These are phyloP conservation scores for Meteorus colon DNA, from an alignment of 2,888 invertebrate genomes.

Conservation along the genomic window DNA sequence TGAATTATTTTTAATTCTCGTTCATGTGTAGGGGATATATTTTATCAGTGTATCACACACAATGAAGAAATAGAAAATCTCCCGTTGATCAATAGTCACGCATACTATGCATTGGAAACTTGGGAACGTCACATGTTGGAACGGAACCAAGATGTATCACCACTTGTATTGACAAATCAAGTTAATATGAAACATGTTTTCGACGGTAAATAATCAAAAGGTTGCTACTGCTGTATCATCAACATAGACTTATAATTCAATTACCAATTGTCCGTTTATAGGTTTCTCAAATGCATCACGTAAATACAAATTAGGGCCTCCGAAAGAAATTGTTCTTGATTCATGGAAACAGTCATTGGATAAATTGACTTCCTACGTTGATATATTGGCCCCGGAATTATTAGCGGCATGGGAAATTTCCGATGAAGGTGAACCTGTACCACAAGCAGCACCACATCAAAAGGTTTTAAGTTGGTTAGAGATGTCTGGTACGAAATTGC, in stretches of 20 bases:
- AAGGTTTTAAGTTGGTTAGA: constrained; percentile 69
- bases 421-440: constrained; percentile 56
- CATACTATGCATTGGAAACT: constrained; percentile 59
- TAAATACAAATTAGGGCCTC: constrained; percentile 23
- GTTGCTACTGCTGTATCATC: not conserved
- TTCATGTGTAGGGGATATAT: constrained; percentile 64
- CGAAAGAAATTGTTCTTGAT: constrained; percentile 5
- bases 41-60: constrained; percentile 68
- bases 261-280: constrained; percentile 25
- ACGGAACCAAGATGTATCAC: constrained; percentile 55
- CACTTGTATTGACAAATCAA: constrained; percentile 59
- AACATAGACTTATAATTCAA: not conserved
- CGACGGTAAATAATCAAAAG: constrained; percentile 54
- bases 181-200: constrained; percentile 58
- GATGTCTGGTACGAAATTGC: constrained; percentile 48
- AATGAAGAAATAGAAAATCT: constrained; percentile 54
- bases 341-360: constrained; percentile 63
- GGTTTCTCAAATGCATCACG: constrained; percentile 44
- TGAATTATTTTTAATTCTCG: constrained; percentile 1
- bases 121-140: constrained; percentile 62
- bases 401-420: constrained; percentile 66
- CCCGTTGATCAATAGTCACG: constrained; percentile 60
- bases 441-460: constrained; percentile 60
- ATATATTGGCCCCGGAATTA: constrained; percentile 67
- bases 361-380: constrained; percentile 61